Base-by-base conservation (phyloP, 2,797 vertebrate genomes). In the Chromis chromis region DNA sequence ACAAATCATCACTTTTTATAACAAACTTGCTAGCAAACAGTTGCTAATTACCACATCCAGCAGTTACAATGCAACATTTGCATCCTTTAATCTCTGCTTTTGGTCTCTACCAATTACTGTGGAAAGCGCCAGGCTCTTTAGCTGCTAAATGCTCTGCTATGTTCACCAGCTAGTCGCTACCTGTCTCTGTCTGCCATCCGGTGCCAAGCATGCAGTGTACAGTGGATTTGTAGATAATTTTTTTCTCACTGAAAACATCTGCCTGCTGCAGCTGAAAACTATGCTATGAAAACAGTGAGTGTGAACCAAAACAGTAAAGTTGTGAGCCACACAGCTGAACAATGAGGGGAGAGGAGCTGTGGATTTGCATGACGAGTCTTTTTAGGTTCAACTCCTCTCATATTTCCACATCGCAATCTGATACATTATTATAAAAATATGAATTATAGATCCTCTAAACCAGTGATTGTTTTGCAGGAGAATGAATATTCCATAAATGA, bases 231-330 rank as follows among this genome's bases (percentile, higher is more conserved):
- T 48, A 54, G 25, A 10, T 10, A 6, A 22, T 24, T 33, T 13
- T 46, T 36, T n/a, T 55, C 6, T 16, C 6, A 27, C 9, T n/a
- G 24, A 52, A 59, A 60, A 60, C 24, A 52, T 40, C 22, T 59
- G 31, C 27, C 27, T 67, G n/a, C 56, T 49, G 44, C 24, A 61
- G 48, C 42, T 58, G 55, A 33, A 42, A 52, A 60, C 50, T 28
- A 60, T 28, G 33, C 48, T 50, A 53, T 70, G 67, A 31, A 36
- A 55, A 33, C 54, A 36, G 54, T 25, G n/a, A 28, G 12, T 46
- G 49, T 53, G 49, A 55, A 22, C 50, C 22, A 62, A 56, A 48
- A 39, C 13, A 13, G 33, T 28, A 44, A 68, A 39, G 16, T 12
- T 78, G 40, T 10, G 3, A 33, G 19, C 8, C 14, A 14, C 14